phyloP scores from a whole-genome alignment of 37 sponge, comb jelly and placozoan genomes.

The Chondrilla cf. caribensis region DNA sequence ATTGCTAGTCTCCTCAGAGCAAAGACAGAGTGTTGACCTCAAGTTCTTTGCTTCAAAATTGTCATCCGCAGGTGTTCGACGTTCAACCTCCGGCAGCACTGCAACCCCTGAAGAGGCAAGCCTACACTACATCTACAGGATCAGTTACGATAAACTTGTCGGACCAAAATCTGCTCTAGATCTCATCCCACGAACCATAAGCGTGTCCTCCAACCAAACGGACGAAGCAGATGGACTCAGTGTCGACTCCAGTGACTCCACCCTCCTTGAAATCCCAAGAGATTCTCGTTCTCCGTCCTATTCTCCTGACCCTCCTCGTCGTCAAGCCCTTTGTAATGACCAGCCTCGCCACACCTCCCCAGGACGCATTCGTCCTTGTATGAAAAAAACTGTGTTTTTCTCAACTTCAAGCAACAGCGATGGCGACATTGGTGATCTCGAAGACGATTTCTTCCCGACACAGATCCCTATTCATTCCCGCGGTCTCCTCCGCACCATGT shows the following conservation, averaged over 20 bases:
- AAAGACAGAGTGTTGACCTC: background rate
- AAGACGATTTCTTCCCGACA: background rate
- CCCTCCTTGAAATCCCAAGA: background rate
- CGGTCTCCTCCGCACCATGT: background rate
- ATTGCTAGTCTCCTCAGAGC: background rate
- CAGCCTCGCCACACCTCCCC: background rate
- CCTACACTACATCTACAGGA: conserved; percentile 3
- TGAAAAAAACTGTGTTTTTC: conserved; percentile 2
- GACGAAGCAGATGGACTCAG: conserved; percentile 22
- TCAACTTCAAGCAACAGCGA: background rate
- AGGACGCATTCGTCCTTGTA: conserved; percentile 1
- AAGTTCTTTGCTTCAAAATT: conserved; percentile 4
- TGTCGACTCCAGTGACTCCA: conserved; percentile 3
- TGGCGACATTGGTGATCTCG: background rate
- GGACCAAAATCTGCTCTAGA: background rate
- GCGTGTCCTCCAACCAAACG: conserved; percentile 9
- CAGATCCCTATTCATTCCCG: background rate
- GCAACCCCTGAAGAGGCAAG: background rate
- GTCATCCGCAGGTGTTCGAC: background rate
- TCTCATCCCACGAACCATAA: background rate
- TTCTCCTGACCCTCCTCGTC: conserved; percentile 4
- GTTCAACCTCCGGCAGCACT: background rate
- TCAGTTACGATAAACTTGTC: background rate
- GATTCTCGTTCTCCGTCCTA: background rate
- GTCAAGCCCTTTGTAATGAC: background rate